These are phyloP conservation scores for Bombus confusus DNA, from an alignment of 1,140 invertebrate genomes.

Conservation along the genomic window DNA sequence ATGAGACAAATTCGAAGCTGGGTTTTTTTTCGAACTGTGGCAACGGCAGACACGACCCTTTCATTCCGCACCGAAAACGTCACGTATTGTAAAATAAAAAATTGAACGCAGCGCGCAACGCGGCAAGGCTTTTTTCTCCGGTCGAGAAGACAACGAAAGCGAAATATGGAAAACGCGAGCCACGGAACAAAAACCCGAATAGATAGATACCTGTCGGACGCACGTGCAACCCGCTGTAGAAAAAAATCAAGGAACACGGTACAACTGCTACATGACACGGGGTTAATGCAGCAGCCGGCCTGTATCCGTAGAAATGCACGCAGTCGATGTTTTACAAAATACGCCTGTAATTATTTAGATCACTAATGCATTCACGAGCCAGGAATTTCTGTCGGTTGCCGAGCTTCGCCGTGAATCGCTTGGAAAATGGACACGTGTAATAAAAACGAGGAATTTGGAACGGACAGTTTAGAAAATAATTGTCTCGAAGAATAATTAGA, in stretches of 20 bases:
- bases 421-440: background rate
- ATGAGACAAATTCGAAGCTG: conserved; percentile 25
- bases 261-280: background rate
- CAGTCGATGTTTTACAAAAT: background rate
- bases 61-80: conserved; percentile 31
- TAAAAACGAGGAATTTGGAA: background rate
- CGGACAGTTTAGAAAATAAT: background rate
- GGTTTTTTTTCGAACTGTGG: background rate
- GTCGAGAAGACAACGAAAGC: conserved; percentile 49
- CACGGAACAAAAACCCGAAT: conserved; percentile 40
- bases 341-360: background rate
- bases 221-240: conserved; percentile 9
- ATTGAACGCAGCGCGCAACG: conserved; percentile 33
- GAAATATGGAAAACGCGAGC: conserved; percentile 43
- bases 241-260: conserved; percentile 20
- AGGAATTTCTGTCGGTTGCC: background rate
- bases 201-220: conserved; percentile 50
- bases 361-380: background rate
- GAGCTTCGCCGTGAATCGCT: background rate
- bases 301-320: background rate
- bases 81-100: conserved; percentile 51
- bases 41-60: conserved; percentile 10
- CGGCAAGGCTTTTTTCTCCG: conserved; percentile 49
- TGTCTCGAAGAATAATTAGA: no score
- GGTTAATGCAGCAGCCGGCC: conserved; percentile 9